Percentiles rank a stretch among this genome's conserved stretches.
These are phyloP conservation scores for Mechanitis mazaeus DNA, from an alignment of 2,888 invertebrate genomes.

Conservation along the genomic window DNA sequence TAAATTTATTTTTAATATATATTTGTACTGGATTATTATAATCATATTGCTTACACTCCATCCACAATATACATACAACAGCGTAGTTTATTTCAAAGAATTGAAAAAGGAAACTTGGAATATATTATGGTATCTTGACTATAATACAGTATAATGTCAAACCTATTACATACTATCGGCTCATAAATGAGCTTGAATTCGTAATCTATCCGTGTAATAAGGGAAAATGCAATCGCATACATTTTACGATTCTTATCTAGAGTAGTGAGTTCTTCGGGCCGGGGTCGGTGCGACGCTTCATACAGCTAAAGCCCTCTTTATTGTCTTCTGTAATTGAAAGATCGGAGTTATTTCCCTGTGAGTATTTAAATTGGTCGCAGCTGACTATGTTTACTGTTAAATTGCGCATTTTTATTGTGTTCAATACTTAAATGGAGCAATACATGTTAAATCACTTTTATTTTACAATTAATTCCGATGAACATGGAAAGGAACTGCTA, in stretches of 20 bases:
- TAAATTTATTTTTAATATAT: neutral
- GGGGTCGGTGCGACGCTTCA: conserved; percentile 24
- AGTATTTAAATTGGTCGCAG: conserved; percentile 60
- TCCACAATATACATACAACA: too few species aligned
- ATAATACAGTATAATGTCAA: too few species aligned
- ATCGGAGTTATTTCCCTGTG: conserved; percentile 54
- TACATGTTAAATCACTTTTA: neutral
- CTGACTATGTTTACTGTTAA: conserved; percentile 47
- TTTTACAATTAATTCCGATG: conserved; percentile 1
- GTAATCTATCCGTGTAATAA: conserved; percentile 2
- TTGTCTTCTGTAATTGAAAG: conserved; percentile 72
- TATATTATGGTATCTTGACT: too few species aligned
- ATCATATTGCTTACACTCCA: too few species aligned
- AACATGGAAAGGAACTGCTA: neutral
- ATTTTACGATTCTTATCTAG: conserved; percentile 8
- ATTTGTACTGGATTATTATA: neutral
- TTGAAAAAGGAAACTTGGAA: too few species aligned
- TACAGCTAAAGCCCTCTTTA: conserved; percentile 64
- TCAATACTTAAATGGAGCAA: conserved; percentile 6
- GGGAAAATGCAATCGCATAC: conserved; percentile 15
- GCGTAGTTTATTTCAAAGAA: too few species aligned
- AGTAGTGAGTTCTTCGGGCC: conserved; percentile 8
- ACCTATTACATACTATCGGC: neutral
- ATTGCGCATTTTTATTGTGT: conserved; percentile 35
- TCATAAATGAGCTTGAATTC: neutral